phyloP scores from a whole-genome alignment of 2,797 vertebrate species.

The Taeniopygia guttata region DNA sequence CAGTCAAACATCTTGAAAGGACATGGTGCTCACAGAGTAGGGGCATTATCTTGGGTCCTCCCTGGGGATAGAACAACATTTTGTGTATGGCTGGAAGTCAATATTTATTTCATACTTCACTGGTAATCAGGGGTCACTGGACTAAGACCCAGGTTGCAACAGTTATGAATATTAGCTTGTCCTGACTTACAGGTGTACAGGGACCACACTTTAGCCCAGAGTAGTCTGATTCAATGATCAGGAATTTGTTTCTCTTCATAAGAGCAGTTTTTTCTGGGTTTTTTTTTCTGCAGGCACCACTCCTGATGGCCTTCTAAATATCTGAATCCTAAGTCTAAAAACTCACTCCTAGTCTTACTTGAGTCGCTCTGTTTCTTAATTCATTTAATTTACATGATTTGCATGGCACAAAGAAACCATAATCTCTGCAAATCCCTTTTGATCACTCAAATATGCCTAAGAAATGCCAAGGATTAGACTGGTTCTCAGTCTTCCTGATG shows the following conservation, averaged over 20 bases:
- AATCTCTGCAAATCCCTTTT: conserved; percentile 30
- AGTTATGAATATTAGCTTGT: background rate
- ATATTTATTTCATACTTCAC: background rate
- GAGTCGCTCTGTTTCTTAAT: background rate
- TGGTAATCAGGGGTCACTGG: background rate
- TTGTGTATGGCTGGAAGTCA: background rate
- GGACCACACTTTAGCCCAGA: no score
- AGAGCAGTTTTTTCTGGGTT: background rate
- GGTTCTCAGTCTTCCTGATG: background rate
- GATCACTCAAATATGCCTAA: conserved; percentile 10
- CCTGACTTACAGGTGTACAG: background rate
- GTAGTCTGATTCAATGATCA: background rate
- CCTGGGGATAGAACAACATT: background rate
- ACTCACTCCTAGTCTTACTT: background rate
- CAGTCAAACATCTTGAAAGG: background rate
- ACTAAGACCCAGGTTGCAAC: background rate
- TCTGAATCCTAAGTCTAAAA: background rate
- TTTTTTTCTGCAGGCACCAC: background rate
- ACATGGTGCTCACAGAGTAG: background rate
- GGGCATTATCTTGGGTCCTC: background rate
- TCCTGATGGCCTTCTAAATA: background rate
- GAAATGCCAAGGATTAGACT: conserved; percentile 15
- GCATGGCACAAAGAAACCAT: background rate
- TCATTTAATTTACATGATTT: conserved; percentile 11
- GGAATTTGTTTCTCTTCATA: background rate